Base-by-base conservation (phyloP, 2,888 invertebrate species). In the Catocala sponsa region DNA sequence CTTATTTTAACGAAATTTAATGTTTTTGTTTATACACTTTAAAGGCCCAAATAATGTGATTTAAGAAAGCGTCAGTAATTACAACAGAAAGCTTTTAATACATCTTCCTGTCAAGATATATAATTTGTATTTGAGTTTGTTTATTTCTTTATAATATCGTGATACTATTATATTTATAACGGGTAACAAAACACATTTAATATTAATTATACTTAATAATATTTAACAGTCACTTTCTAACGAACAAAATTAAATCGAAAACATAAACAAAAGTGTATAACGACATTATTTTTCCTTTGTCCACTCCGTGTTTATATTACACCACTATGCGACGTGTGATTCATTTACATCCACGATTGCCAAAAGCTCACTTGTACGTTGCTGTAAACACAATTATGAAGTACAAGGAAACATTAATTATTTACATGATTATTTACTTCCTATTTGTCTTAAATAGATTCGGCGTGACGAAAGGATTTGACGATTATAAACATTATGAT, bases 321-420 rank as follows among this genome's bases (percentile, higher is more conserved):
- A 35, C 43, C 76, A 74, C 65, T 66, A 46, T 68, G 72, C 55
- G 9, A 25, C 25, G 46, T 46, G 55, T 84, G 79, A 84, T 77
- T 81, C 81, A 84, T 76, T 70, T 72, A 65, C 67, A 53, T 59
- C 56, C 60, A 72, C 64, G 55, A 63, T 67, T 79, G 83, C 84
- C 79, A 82, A 82, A 78, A 72, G 72, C 65, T 59, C 54, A 59
- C 47, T 57, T 62, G 55, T 68, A 51, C 56, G 50, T 53, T 48
- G 47, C 74, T 74, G 68, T 77, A 80, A 74, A 78, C 72, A 70
- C 65, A 74, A 74, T 71, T 61, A 72, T 64, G 54, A 70, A 65
- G 60, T 69, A 70, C 64, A 78, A 70, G 74, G 55, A 71, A 71
- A 71, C 73, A 81, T 80, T 76, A 74, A 74, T 78, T 68, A 79